Evolutionary conservation across 2,888 invertebrate species (phyloP).

Genomic region (Leucania comma): DNA sequence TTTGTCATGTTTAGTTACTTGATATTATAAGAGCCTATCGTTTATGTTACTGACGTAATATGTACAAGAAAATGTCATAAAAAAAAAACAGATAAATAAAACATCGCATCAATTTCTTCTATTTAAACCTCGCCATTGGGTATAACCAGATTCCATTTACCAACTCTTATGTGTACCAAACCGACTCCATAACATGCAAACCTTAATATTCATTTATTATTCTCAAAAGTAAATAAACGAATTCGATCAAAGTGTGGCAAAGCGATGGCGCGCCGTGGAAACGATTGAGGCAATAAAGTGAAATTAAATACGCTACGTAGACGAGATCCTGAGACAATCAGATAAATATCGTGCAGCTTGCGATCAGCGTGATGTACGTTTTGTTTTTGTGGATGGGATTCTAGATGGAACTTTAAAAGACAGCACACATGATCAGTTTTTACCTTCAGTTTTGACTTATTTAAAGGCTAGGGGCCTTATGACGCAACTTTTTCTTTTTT

Average conservation of each 20-base stretch:
- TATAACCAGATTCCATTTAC: neutral
- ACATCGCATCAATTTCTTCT: neutral
- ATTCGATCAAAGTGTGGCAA: conserved; percentile 14
- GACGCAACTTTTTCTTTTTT: neutral
- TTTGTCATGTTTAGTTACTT: too few relatives aligned
- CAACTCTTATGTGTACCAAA: neutral
- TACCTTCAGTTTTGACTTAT: neutral
- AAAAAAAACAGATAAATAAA: neutral
- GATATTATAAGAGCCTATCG: neutral
- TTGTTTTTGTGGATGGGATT: conserved; percentile 18
- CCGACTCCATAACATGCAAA: neutral
- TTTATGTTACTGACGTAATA: neutral
- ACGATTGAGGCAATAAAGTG: conserved; percentile 67
- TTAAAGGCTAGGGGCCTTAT: neutral
- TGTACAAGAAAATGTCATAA: neutral
- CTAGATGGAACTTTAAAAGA: neutral
- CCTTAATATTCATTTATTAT: conserved; percentile 8
- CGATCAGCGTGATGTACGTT: conserved; percentile 31
- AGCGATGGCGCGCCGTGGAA: conserved; percentile 39
- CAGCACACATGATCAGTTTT: neutral
- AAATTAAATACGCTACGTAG: conserved; percentile 72
- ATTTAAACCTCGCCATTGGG: neutral
- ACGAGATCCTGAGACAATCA: conserved; percentile 49
- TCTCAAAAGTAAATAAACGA: conserved; percentile 19
- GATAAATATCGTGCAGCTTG: conserved; percentile 42